Percentiles rank a stretch among this genome's conserved stretches.
These are phyloP conservation scores for Gastrophryne carolinensis DNA, from an alignment of 2,797 vertebrate genomes.

Conservation along the genomic window DNA sequence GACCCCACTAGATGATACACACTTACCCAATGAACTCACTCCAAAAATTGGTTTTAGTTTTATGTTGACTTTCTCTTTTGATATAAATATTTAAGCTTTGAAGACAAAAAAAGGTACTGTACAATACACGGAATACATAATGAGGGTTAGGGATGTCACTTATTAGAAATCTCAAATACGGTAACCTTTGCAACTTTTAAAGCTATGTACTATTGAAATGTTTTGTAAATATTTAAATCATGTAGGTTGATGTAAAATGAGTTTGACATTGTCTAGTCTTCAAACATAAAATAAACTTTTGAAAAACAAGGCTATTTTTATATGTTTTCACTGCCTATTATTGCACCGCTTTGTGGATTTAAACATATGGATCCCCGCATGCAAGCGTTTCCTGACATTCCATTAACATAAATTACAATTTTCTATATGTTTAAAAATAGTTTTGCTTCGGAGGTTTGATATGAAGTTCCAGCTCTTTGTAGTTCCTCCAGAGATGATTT, in stretches of 20 bases:
- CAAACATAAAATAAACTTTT: constrained; percentile 81
- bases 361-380: background rate
- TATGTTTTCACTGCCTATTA: constrained; percentile 54
- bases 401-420: background rate
- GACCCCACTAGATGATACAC: background rate
- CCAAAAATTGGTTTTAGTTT: constrained; percentile 55
- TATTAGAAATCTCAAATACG: constrained; percentile 69
- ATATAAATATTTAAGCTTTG: constrained; percentile 57
- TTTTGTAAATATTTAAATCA: constrained; percentile 77
- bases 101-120: constrained; percentile 59
- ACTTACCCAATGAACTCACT: constrained; percentile 54
- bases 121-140: constrained; percentile 65
- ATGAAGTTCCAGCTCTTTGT: background rate
- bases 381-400: background rate
- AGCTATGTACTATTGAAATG: constrained; percentile 73
- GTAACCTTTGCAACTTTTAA: constrained; percentile 72
- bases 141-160: constrained; percentile 66
- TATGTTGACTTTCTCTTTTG: constrained; percentile 76
- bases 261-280: constrained; percentile 79
- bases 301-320: constrained; percentile 65
- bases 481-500: background rate
- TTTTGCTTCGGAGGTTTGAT: background rate
- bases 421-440: background rate
- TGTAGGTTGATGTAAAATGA: constrained; percentile 75
- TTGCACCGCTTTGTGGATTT: background rate